Conservation (phyloP, 2,888 invertebrate species). For the Drosophila subquinaria region DNA sequence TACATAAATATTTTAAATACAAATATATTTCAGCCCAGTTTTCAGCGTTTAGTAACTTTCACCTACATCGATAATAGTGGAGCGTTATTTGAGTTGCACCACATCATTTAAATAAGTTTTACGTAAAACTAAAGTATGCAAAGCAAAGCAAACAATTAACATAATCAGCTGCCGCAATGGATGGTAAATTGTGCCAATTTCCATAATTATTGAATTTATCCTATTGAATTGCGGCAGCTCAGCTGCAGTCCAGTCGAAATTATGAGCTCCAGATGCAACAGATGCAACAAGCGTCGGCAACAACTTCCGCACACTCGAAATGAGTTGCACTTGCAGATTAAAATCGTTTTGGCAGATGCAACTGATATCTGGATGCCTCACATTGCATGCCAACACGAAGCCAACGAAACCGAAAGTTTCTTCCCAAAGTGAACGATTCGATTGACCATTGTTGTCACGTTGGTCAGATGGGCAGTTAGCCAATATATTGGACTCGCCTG, state of each 20-base stretch:
- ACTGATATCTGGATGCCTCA: constrained; percentile 20
- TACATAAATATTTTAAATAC: neutral
- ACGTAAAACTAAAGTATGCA: constrained; percentile 63
- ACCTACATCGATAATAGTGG: constrained; percentile 40
- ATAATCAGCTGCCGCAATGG: constrained; percentile 67
- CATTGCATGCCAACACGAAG: constrained; percentile 35
- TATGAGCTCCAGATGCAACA: constrained; percentile 29
- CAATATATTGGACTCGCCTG: constrained; percentile 30
- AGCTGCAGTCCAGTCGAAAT: constrained; percentile 34
- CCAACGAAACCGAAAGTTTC: constrained; percentile 60
- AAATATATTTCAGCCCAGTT: constrained; percentile 13
- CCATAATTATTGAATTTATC: constrained; percentile 59
- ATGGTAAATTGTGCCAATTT: constrained; percentile 77
- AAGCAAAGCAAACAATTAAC: constrained; percentile 66
- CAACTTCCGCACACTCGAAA: constrained; percentile 43
- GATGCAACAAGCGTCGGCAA: constrained; percentile 30
- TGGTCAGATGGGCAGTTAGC: constrained; percentile 43
- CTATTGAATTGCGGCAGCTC: constrained; percentile 62
- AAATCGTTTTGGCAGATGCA: constrained; percentile 44
- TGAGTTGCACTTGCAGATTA: constrained; percentile 33
- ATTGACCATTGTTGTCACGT: constrained; percentile 67
- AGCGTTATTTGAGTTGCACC: constrained; percentile 37
- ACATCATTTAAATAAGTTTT: constrained; percentile 50
- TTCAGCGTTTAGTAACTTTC: constrained; percentile 34
- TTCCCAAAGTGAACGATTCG: constrained; percentile 26